A percentile compares a stretch with the other conserved stretches of the same genome.
Conservation (phyloP, 2,797 vertebrate species). For the Pangasius larnaudii region DNA sequence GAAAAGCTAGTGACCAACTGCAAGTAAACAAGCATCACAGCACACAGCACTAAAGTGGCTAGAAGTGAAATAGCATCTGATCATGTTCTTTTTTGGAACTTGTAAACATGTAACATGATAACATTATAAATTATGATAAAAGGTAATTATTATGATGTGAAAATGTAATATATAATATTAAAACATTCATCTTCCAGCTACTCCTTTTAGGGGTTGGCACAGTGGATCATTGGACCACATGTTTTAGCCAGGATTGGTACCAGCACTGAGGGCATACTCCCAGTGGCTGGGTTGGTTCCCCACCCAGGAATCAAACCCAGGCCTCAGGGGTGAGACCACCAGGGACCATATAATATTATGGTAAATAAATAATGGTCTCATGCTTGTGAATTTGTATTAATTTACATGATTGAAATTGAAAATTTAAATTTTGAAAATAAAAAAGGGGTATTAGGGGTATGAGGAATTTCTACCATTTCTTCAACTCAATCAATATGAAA, state of each 20-base stretch:
- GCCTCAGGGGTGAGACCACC: no score
- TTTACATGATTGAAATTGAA: background rate
- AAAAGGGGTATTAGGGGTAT: background rate
- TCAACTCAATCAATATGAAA: background rate
- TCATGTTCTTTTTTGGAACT: background rate
- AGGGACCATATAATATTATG: no score
- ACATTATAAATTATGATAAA: background rate
- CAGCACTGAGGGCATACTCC: no score
- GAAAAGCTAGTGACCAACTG: background rate
- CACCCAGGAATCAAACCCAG: no score
- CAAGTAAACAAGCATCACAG: background rate
- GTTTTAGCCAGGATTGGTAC: no score
- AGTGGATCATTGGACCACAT: no score
- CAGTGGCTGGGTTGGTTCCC: no score
- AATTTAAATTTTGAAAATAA: no score
- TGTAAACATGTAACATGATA: background rate
- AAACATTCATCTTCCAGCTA: background rate
- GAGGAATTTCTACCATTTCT: no score
- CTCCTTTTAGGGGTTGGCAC: no score
- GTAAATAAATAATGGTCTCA: background rate
- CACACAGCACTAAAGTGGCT: background rate
- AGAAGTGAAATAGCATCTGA: background rate
- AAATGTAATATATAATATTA: background rate
- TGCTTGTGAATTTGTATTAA: background rate
- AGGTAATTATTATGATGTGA: background rate